A percentile compares a stretch with the other conserved stretches of the same genome.
Evolutionary conservation across 2,888 invertebrate genomes (phyloP).

Genomic region (Drosophila histrio): DNA sequence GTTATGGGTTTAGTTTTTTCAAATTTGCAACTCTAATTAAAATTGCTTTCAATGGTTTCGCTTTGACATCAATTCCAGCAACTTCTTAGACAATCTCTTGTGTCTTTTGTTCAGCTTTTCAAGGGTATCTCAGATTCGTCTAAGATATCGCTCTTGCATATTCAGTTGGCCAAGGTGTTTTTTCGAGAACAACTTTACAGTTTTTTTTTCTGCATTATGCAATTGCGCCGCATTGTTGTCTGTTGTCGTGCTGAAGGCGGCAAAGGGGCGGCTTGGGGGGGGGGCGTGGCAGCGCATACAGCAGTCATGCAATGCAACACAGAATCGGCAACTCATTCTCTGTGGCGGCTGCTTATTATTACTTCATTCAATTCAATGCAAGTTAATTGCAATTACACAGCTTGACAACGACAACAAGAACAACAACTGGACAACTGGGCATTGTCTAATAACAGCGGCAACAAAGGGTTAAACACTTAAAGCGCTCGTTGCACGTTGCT

Average conservation of each 20-base stretch:
- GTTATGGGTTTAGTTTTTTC: too few species aligned
- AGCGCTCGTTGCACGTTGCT: background rate
- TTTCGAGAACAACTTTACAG: constrained; percentile 22
- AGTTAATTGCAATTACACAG: constrained; percentile 34
- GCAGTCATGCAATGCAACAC: constrained; percentile 25
- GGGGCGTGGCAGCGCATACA: constrained; percentile 6
- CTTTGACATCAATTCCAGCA: constrained; percentile 2
- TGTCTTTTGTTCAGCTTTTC: constrained; percentile 2
- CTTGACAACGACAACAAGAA: background rate
- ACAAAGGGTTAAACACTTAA: constrained; percentile 26
- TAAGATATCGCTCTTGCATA: constrained; percentile 4
- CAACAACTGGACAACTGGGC: constrained; percentile 5
- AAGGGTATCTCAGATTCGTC: constrained; percentile 18
- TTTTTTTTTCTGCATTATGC: constrained; percentile 38
- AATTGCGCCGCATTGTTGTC: constrained; percentile 29
- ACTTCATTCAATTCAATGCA: constrained; percentile 33
- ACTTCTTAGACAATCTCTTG: background rate
- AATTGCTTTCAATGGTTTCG: background rate
- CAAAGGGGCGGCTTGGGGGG: background rate
- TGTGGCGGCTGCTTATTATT: constrained; percentile 17
- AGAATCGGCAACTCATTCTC: constrained; percentile 28
- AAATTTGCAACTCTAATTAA: too few species aligned
- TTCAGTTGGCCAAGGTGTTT: constrained; percentile 36
- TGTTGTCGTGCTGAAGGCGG: constrained; percentile 5
- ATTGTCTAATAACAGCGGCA: constrained; percentile 19